Conservation (phyloP, 2,797 vertebrate genomes). For the Limnodromus scolopaceus region DNA sequence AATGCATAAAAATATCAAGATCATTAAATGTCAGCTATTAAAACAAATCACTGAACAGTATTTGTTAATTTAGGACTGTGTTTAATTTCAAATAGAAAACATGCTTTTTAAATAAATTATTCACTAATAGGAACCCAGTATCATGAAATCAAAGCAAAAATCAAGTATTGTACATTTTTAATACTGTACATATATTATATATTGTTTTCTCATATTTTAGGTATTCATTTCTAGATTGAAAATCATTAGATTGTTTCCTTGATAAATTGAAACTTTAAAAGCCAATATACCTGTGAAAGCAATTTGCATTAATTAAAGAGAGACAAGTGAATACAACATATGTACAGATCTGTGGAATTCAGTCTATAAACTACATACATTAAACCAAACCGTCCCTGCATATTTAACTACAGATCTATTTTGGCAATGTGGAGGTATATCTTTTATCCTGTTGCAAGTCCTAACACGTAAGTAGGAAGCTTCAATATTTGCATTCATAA, state of each 20-base stretch:
- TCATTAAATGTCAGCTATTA: constrained; percentile 60
- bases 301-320: constrained; percentile 53
- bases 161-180: constrained; percentile 58
- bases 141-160: constrained; percentile 65
- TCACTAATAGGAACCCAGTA: constrained; percentile 58
- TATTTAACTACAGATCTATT: constrained; percentile 72
- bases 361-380: constrained; percentile 62
- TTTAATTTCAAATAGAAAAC: constrained; percentile 74
- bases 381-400: constrained; percentile 71
- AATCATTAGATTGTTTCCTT: constrained; percentile 54
- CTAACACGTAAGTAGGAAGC: constrained; percentile 63
- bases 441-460: constrained; percentile 71
- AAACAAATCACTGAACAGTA: constrained; percentile 70
- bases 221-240: constrained; percentile 60
- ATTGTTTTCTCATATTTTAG: constrained; percentile 51
- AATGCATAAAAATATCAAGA: constrained; percentile 71
- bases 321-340: constrained; percentile 55
- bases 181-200: constrained; percentile 75
- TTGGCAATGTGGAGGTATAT: constrained; percentile 81
- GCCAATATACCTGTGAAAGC: constrained; percentile 49
- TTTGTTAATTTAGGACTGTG: constrained; percentile 64
- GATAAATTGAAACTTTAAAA: constrained; percentile 65
- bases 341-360: constrained; percentile 60
- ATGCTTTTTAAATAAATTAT: constrained; percentile 78
- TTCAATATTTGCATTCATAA: constrained; percentile 52